Evolutionary conservation across 2,888 invertebrate species (phyloP), one percentile per base, ranked within the genome.

Genomic region (Malthinus flaveolus): DNA sequence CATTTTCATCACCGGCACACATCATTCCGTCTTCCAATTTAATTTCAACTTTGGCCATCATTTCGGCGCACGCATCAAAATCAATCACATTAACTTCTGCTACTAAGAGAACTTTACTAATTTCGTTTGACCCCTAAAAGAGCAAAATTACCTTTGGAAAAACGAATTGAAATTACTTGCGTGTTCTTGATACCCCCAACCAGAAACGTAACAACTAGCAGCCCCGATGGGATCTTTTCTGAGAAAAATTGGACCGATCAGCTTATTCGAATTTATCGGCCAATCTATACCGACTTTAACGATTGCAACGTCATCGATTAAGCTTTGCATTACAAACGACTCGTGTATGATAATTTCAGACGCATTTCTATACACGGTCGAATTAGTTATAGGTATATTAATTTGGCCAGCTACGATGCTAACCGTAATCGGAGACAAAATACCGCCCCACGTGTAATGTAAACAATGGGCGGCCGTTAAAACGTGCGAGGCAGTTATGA

Each of bases 391-490:
- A 6, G 56, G 56, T 15, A 68, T 52, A 15, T 64, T 46, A 2
- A 61, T 44, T 63, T 71, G 70, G 8, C 71, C 71, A 23, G 63
- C 68, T 8, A 68, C 66, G 9, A 66, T 61, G 32, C 65, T 67
- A 3, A 71, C 65, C 7, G 65, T 59, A 5, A 65, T 49, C 1
- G 67, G 59, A 3, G 69, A 66, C 23, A 70, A 45, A 10, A 63
- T 8, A 5, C 71, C 71, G 6, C 71, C 71, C 71, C 71, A 71
- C 7, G 49, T 49, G 57, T 71, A 71, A 52, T 50, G 68, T 63
- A 70, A 64, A 37, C 73, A 73, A 58, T 73, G 73, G 0, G 71
- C 73, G 5, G 71, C 73, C 4, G 71, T 70, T 11, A 73, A 32
- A 23, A 73, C 61, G 50, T 69, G 68, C 10, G 52, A 48, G 8